phyloP scores from a whole-genome alignment of 2,797 vertebrate genomes.

The Danio kyathit region DNA sequence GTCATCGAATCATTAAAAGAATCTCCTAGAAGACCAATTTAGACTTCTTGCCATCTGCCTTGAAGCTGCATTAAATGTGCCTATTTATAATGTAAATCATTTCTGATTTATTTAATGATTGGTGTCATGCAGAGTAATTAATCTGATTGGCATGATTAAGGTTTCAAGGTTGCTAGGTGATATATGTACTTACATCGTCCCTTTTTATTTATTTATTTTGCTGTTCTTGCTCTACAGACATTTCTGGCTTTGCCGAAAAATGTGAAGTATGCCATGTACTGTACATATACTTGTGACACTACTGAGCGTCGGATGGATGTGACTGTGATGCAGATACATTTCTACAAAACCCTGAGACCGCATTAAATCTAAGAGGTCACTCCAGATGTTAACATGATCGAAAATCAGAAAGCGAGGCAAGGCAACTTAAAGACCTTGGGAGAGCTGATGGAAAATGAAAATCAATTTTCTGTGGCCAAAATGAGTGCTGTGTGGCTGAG shows the following conservation, averaged over 20 bases:
- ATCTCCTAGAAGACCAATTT: conserved; percentile 38
- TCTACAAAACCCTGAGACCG: background rate
- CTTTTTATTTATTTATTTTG: background rate
- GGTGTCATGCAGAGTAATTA: background rate
- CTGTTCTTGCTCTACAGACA: background rate
- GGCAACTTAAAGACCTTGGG: background rate
- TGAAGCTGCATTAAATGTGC: background rate
- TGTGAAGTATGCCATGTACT: background rate
- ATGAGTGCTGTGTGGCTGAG: background rate
- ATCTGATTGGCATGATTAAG: conserved; percentile 14
- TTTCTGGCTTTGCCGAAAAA: background rate
- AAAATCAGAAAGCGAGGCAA: conserved; percentile 1
- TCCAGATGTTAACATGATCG: conserved; percentile 5
- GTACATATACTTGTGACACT: background rate
- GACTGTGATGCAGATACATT: background rate
- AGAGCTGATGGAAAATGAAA: conserved; percentile 27
- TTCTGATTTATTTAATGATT: background rate
- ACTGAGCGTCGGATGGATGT: background rate
- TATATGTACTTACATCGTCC: background rate
- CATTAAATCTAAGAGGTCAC: conserved; percentile 15
- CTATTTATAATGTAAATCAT: background rate
- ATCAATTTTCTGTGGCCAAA: conserved; percentile 28
- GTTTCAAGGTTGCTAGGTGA: background rate
- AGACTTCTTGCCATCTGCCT: background rate
- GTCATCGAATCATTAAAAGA: conserved; percentile 29